Conservation (phyloP, 2,888 invertebrate genomes). For the Melieria picta region DNA sequence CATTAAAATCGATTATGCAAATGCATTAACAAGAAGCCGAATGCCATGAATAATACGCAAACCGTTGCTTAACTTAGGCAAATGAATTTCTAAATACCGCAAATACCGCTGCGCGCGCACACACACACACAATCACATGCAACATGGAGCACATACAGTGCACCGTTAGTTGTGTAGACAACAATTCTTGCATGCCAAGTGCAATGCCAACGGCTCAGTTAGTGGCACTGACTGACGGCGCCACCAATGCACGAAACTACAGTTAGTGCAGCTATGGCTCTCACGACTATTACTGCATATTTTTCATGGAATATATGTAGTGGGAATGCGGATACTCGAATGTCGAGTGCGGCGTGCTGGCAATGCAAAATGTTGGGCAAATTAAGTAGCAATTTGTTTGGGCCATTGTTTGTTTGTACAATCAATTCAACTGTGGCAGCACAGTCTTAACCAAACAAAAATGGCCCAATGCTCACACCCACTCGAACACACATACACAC, state of each 20-base stretch:
- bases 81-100: too few relatives aligned
- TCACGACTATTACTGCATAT: neutral
- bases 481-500: conserved; percentile 3
- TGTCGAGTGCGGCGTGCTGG: neutral
- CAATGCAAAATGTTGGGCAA: conserved; percentile 18
- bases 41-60: too few relatives aligned
- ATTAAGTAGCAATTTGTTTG: conserved; percentile 25
- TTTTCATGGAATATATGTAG: neutral
- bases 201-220: too few relatives aligned
- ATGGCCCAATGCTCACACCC: neutral
- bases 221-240: neutral
- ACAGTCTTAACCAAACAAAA: neutral
- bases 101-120: too few relatives aligned
- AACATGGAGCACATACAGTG: too few relatives aligned
- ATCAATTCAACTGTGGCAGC: conserved; percentile 19
- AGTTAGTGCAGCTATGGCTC: conserved; percentile 11
- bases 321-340: neutral
- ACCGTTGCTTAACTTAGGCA: too few relatives aligned
- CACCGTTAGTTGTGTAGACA: too few relatives aligned
- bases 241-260: neutral
- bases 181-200: too few relatives aligned
- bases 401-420: conserved; percentile 14
- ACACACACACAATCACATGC: too few relatives aligned
- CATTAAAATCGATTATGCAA: too few relatives aligned
- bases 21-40: too few relatives aligned